Percentiles rank a stretch among this genome's conserved stretches.
These are phyloP conservation scores for Synanthedon andrenaeformis DNA, from an alignment of 2,888 invertebrate species.

Conservation along the genomic window DNA sequence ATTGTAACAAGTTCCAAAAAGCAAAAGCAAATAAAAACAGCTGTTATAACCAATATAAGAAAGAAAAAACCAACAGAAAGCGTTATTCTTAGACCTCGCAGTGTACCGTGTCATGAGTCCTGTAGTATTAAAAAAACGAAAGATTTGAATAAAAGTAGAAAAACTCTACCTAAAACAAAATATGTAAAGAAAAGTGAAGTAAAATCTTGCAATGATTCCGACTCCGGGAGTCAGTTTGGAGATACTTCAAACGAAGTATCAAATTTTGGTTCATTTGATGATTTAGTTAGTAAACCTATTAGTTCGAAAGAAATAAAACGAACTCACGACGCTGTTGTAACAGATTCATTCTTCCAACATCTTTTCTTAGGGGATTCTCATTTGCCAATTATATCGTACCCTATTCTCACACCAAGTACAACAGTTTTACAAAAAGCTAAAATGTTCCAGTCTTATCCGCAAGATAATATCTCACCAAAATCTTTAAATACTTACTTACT, in stretches of 20 bases:
- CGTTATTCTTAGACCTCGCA: constrained; percentile 35
- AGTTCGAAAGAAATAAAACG: constrained; percentile 61
- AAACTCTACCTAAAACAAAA: constrained; percentile 31
- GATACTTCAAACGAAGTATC: constrained; percentile 49
- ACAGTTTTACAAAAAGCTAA: constrained; percentile 77
- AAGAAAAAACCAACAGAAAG: constrained; percentile 50
- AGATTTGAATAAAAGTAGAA: constrained; percentile 26
- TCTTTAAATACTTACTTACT: constrained; percentile 75
- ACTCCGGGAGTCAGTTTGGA: constrained; percentile 43
- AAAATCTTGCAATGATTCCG: constrained; percentile 27
- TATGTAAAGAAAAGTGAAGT: constrained; percentile 17
- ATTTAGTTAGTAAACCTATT: constrained; percentile 23
- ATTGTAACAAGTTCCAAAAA: constrained; percentile 30
- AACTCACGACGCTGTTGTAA: constrained; percentile 71
- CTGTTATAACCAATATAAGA: constrained; percentile 48
- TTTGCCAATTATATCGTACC: constrained; percentile 22
- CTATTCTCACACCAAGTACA: constrained; percentile 52
- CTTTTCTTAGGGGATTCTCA: constrained; percentile 71
- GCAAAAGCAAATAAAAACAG: constrained; percentile 42
- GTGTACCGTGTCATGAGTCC: constrained; percentile 43
- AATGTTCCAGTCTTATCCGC: constrained; percentile 73
- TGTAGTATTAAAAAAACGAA: constrained; percentile 41
- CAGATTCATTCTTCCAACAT: constrained; percentile 78
- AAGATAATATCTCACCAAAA: constrained; percentile 64
- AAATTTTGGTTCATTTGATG: constrained; percentile 35